Evolutionary conservation across 2,113 vertebrate species (phyloP), one percentile per base, ranked within the genome.

Genomic region (Ameiurus melas): DNA sequence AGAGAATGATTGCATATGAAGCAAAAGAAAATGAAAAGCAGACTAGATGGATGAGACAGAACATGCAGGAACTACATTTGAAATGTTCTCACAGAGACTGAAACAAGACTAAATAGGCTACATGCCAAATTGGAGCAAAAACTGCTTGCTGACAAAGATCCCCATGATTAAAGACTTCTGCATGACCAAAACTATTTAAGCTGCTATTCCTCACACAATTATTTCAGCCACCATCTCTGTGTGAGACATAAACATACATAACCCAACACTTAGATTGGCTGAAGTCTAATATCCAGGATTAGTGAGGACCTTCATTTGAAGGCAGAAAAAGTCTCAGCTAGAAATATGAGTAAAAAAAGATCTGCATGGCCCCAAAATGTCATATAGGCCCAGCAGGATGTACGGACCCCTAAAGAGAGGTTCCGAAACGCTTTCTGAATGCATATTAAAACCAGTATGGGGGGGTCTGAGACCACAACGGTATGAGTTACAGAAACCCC

Each of bases 291-390:
- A 93, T 93, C 92, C 83, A 90, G 90, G 91, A 94, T 92, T 92
- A 91, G 93, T 86, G 91, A 93, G 90, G 92, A 92, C 89, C 84
- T 92, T 82, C 83, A 92, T 93, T 93, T 94, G 89, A 95, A 94
- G 92, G 93, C 88, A 94, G 93, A 95, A 92, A 90, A n/a, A 47
- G 7, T 47, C 87, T 66, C 86, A 53, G 88, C 92, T 94, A 93
- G 94, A 93, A 94, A 93, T 93, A 93, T 93, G 51, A 78, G 47
- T 88, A 39, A 85, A 93, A 55, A 85, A 22, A 43, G 47, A 94
- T 93, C 85, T 92, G 89, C 92, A 92, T 90, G 87, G 89, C 90
- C 92, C 92, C 86, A 93, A 87, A 83, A 55, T 57, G 51, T 91
- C 83, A 81, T 85, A 90, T 91, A 91, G 91, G 57, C 57, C 57